Evolutionary conservation across 2,888 invertebrate genomes (phyloP).

Genomic region (Andrena camellia): DNA sequence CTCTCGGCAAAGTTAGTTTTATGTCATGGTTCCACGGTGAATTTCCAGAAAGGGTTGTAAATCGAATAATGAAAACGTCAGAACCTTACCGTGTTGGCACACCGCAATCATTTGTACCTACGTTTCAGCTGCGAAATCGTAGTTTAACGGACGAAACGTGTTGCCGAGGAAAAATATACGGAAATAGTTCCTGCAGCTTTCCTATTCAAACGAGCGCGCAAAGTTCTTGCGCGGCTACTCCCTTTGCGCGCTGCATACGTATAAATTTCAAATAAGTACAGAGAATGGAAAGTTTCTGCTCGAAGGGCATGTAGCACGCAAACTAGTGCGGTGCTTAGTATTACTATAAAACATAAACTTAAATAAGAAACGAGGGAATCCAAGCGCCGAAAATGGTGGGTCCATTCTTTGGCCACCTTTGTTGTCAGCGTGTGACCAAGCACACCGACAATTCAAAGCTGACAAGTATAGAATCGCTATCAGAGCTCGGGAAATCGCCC

Average conservation of each 20-base stretch:
- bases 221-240: not conserved
- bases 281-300: not conserved
- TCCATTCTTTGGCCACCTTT: too few relatives aligned
- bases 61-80: conserved; percentile 76
- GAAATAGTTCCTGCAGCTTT: conserved; percentile 29
- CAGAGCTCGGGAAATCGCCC: conserved; percentile 31
- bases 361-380: too few relatives aligned
- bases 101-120: conserved; percentile 65
- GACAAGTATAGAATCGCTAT: conserved; percentile 27
- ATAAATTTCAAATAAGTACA: not conserved
- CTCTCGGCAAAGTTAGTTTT: conserved; percentile 66
- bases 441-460: conserved; percentile 11
- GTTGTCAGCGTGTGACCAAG: too few relatives aligned
- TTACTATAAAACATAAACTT: too few relatives aligned
- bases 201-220: conserved; percentile 4
- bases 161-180: conserved; percentile 36
- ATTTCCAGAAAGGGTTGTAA: conserved; percentile 73
- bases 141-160: conserved; percentile 49
- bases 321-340: too few relatives aligned
- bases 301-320: too few relatives aligned
- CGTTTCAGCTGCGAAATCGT: conserved; percentile 66
- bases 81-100: conserved; percentile 66
- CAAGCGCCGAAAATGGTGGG: too few relatives aligned
- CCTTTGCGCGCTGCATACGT: not conserved
- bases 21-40: conserved; percentile 68